Evolutionary conservation across 1,140 invertebrate genomes (phyloP).

Genomic region (Diprion similis): DNA sequence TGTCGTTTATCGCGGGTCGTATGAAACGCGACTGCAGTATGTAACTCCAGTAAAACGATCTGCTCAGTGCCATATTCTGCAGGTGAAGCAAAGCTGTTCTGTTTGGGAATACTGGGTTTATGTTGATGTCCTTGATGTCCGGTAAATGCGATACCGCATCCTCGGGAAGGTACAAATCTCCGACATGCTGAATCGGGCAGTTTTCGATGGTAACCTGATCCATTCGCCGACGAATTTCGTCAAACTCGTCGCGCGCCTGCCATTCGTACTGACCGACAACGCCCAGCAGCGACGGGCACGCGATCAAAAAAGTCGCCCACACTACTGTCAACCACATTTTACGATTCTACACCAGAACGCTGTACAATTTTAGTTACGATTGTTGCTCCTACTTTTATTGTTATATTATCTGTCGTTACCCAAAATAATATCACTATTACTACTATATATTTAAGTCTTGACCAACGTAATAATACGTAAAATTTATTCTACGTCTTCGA

Average conservation of each 20-base stretch:
- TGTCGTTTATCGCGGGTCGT: constrained; percentile 87
- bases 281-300: constrained; percentile 63
- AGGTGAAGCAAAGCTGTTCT: constrained; percentile 90
- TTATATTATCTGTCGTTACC: no score
- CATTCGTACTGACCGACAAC: constrained; percentile 87
- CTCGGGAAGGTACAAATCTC: constrained; percentile 82
- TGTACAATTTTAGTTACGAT: no score
- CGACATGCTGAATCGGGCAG: constrained; percentile 86
- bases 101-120: constrained; percentile 95
- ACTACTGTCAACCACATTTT: not conserved
- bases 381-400: no score
- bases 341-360: no score
- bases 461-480: no score
- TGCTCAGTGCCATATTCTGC: constrained; percentile 93
- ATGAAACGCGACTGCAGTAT: constrained; percentile 92
- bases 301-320: constrained; percentile 16
- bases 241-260: constrained; percentile 87
- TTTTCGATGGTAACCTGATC: constrained; percentile 84
- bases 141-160: constrained; percentile 90
- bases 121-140: constrained; percentile 93
- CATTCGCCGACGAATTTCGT: constrained; percentile 83
- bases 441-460: no score
- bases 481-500: no score
- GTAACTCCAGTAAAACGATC: constrained; percentile 96
- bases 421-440: no score